A percentile compares a stretch with the other conserved stretches of the same genome.
phyloP scores from a whole-genome alignment of 1,140 invertebrate genomes.

The Paralvinella palmiformis region DNA sequence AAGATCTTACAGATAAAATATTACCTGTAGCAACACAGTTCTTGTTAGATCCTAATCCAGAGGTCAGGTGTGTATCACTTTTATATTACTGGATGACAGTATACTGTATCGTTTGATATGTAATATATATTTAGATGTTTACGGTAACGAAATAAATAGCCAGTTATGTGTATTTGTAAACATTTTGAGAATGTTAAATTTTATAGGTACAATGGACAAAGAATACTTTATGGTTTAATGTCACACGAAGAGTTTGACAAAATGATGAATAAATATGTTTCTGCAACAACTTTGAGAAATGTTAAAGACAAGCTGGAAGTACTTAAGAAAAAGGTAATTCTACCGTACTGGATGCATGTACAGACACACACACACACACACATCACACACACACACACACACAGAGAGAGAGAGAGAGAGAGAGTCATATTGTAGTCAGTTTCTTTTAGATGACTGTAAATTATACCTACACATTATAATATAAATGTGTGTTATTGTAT shows the following conservation, averaged over 20 bases:
- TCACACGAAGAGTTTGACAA: constrained; percentile 60
- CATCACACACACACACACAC: not conserved
- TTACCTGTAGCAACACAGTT: constrained; percentile 73
- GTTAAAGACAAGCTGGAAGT: constrained; percentile 63
- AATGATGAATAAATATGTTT: constrained; percentile 61
- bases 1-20: constrained; percentile 73
- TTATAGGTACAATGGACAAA: constrained; percentile 62
- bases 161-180: not conserved
- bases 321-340: constrained; percentile 50
- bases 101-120: no score
- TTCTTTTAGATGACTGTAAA: not conserved
- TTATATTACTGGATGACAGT: no score
- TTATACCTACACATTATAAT: not conserved
- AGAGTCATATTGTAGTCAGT: not conserved
- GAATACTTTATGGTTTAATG: constrained; percentile 59
- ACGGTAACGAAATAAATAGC: no score
- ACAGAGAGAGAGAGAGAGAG: not conserved
- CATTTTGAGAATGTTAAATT: not conserved
- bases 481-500: not conserved
- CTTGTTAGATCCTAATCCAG: constrained; percentile 75
- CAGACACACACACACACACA: not conserved
- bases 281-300: constrained; percentile 59
- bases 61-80: constrained; percentile 66
- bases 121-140: no score
- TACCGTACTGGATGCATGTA: not conserved